Conservation (phyloP, 2,888 invertebrate species). For the Hypercompe scribonia region DNA sequence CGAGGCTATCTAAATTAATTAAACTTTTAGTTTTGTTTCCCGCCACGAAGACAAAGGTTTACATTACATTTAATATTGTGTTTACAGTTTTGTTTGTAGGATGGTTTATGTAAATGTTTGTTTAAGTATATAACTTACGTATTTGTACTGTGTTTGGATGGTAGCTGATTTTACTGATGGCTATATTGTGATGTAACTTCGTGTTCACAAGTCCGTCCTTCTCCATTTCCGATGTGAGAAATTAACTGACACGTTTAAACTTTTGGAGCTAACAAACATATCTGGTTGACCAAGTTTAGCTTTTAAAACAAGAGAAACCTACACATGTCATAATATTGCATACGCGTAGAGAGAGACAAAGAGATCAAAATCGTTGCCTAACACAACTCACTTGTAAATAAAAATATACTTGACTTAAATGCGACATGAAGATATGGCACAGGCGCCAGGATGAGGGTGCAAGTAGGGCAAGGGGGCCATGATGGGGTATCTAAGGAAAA, state of each 20-base stretch:
- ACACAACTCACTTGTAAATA: too few species aligned
- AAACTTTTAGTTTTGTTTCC: slow-evolving; percentile 28
- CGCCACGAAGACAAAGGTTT: slow-evolving; percentile 31
- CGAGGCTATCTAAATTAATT: too few species aligned
- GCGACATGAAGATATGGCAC: too few species aligned
- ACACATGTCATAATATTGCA: too few species aligned
- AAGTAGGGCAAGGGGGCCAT: too few species aligned
- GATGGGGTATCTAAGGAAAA: too few species aligned
- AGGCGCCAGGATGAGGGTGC: too few species aligned
- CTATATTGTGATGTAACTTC: neutral
- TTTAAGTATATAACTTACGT: slow-evolving; percentile 1
- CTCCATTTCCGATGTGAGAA: neutral
- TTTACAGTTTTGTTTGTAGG: slow-evolving; percentile 24
- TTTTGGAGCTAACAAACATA: neutral
- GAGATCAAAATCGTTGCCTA: too few species aligned
- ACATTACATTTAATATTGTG: slow-evolving; percentile 29
- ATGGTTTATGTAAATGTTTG: slow-evolving; percentile 19
- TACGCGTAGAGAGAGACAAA: too few species aligned
- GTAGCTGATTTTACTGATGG: slow-evolving; percentile 10
- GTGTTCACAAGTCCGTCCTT: neutral
- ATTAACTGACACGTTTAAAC: neutral
- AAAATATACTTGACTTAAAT: too few species aligned
- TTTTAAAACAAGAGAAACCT: too few species aligned
- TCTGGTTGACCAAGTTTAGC: neutral
- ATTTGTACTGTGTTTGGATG: neutral